Base-by-base conservation (phyloP, 2,797 vertebrate species). In the Melanotaenia pygmaea region DNA sequence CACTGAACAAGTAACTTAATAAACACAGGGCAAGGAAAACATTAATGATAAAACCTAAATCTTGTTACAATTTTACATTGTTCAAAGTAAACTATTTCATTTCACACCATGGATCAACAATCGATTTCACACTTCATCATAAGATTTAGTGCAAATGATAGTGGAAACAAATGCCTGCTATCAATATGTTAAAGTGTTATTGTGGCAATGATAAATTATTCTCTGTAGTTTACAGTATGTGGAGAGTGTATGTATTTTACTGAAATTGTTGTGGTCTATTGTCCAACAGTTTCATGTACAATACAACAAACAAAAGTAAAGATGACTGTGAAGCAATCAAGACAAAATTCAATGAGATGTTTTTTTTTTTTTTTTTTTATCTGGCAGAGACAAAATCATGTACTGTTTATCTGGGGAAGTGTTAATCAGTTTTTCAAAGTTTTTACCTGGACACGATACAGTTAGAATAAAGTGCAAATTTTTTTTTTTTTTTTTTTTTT, bases 401-500 rank as follows among this genome's bases (percentile, higher is more conserved):
- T 2, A 47, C 45, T 9, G 18, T n/a, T 47, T 47, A 47, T 8
- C 1, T n/a, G 45, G 6, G 18, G 45, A 47, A n/a, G 8, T 47
- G 45, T n/a, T 47, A 20, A n/a, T 45, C 5, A 18, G 43, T 45
- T 18, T 18, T 45, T 20, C 1, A 45, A 0, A 45, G 14, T 14
- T 45, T 7, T 45, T 18, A 1, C 5, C 16, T 16, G 3, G 4
- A 38, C 10, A 38, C 2, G 8, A 38, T 5, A 43, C 5, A 20
- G 43, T 20, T 47, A 20, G 43, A 47, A 47, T 20, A 47, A 11
- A 26, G 8, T 26, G 13, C 22, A 28, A 28, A 28, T 28, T 2
- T 3, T 3, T 13, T 2, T 1, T 3, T 3, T 13, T 2, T 1
- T 26, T 26, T 26, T 26, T 26, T 3, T 26, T 2, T 1, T 26